Evolutionary conservation across 2,113 vertebrate genomes (phyloP).

Genomic region (Brevimyrus niger): DNA sequence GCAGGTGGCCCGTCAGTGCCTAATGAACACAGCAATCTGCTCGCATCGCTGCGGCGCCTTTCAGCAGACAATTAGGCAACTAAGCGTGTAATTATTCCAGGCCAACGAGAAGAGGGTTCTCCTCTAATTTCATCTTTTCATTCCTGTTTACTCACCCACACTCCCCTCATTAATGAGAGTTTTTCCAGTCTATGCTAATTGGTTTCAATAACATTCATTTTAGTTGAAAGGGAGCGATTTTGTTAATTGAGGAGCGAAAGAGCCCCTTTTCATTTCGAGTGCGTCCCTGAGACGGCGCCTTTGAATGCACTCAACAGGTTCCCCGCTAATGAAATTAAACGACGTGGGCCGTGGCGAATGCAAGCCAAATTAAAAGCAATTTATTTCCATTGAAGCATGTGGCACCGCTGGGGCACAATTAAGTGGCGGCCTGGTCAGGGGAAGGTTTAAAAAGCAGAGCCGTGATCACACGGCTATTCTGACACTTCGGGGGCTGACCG

Average conservation of each 20-base stretch:
- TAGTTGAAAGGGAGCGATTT: constrained; percentile 98
- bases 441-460: constrained; percentile 39
- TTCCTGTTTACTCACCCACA: constrained; percentile 99
- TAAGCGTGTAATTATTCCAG: constrained; percentile 99
- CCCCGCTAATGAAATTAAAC: constrained; percentile 97
- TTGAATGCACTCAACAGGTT: constrained; percentile 93
- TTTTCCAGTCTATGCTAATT: constrained; percentile 99
- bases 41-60: constrained; percentile 84
- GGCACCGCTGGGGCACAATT: constrained; percentile 85
- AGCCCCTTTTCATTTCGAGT: constrained; percentile 90
- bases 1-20: constrained; percentile 99
- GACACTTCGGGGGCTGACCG: not conserved
- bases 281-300: constrained; percentile 82
- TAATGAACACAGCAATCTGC: constrained; percentile 99
- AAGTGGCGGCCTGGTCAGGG: constrained; percentile 58
- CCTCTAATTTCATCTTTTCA: constrained; percentile 99
- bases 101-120: constrained; percentile 96
- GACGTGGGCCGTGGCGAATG: constrained; percentile 75
- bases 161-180: constrained; percentile 99
- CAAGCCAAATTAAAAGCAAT: constrained; percentile 94
- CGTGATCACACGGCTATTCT: not conserved
- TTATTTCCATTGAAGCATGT: constrained; percentile 96
- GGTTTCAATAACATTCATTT: constrained; percentile 99
- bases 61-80: constrained; percentile 99
- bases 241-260: constrained; percentile 89